Evolutionary conservation across 2,113 vertebrate genomes (phyloP).

Genomic region (Psilopogon haemacephalus): DNA sequence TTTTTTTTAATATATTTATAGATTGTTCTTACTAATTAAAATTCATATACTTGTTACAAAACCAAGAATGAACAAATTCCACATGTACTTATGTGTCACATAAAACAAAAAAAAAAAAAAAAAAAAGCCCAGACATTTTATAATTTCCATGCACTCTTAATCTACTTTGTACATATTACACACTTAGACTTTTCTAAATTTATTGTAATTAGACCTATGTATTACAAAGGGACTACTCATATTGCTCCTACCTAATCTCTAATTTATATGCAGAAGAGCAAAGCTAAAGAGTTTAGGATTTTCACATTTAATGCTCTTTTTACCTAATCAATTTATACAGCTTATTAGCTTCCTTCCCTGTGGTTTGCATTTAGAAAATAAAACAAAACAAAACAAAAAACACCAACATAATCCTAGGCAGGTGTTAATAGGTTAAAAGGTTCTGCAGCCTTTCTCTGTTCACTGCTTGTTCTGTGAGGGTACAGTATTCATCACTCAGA

Average conservation of each 20-base stretch:
- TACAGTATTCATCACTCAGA: conserved; percentile 32
- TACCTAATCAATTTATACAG: conserved; percentile 60
- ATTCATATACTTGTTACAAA: not conserved
- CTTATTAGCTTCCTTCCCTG: conserved; percentile 32
- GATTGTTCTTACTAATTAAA: not conserved
- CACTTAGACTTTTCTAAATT: conserved; percentile 43
- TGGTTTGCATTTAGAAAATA: not conserved
- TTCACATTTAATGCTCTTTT: conserved; percentile 64
- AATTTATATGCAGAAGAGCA: conserved; percentile 67
- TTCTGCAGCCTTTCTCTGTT: conserved; percentile 17
- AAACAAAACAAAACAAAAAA: no score
- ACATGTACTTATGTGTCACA: not conserved
- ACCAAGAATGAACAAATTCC: not conserved
- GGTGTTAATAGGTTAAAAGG: not conserved
- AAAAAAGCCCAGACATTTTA: conserved; percentile 14
- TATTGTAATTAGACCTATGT: conserved; percentile 62
- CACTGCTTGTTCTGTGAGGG: not conserved
- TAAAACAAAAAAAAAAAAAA: not conserved
- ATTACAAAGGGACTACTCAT: conserved; percentile 50
- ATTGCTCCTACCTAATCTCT: conserved; percentile 58
- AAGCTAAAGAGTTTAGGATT: conserved; percentile 64
- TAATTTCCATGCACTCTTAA: conserved; percentile 46
- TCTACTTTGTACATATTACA: conserved; percentile 55
- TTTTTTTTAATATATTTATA: not conserved
- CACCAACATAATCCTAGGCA: conserved; percentile 3